Conservation (phyloP, 2,888 invertebrate species). For the Heteromurus nitidus region DNA sequence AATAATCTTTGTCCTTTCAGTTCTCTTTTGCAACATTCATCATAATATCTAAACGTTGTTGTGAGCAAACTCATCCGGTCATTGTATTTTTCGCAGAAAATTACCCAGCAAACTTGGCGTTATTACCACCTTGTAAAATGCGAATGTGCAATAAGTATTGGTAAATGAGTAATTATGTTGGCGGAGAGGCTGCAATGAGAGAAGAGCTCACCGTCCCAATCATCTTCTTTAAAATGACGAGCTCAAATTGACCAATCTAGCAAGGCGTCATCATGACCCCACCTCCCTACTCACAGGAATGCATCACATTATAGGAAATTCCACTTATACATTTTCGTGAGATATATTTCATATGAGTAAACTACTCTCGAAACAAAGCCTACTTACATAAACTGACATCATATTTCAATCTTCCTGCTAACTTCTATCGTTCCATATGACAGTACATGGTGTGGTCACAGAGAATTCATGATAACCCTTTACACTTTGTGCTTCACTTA, state of each 20-base stretch:
- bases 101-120: background rate
- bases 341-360: background rate
- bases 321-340: conserved; percentile 1
- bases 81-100: conserved; percentile 5
- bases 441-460: too few species aligned
- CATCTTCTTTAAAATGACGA: conserved; percentile 1
- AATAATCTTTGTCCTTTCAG: background rate
- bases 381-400: background rate
- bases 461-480: too few species aligned
- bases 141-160: background rate
- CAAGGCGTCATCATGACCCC: conserved; percentile 12
- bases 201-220: conserved; percentile 17
- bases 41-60: background rate
- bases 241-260: conserved; percentile 22
- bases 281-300: conserved; percentile 3
- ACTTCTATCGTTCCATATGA: conserved; percentile 7
- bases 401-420: conserved; percentile 16
- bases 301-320: background rate
- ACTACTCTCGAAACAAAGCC: background rate
- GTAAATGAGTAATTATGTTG: background rate
- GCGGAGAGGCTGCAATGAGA: background rate
- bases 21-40: background rate
- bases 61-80: conserved; percentile 40
- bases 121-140: too few species aligned
- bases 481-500: background rate